phyloP scores from a whole-genome alignment of 2,797 vertebrate species.

The Meda fulgida region DNA sequence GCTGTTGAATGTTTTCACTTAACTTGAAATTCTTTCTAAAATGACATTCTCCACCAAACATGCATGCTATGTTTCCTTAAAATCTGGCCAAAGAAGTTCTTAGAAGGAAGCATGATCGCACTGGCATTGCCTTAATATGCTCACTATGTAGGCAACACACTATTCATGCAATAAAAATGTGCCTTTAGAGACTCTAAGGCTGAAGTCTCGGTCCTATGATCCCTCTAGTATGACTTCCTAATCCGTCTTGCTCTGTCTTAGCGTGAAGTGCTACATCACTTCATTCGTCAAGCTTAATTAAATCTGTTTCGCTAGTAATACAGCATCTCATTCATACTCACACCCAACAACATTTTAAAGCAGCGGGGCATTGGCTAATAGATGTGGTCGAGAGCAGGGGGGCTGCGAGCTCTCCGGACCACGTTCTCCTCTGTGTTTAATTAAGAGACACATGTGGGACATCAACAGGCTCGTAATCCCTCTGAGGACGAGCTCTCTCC shows the following conservation, averaged over 20 bases:
- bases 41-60: not conserved
- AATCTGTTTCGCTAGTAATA: slow-evolving; percentile 39
- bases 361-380: slow-evolving; percentile 34
- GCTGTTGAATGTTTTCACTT: not conserved
- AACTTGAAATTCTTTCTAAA: not conserved
- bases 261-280: slow-evolving; percentile 53
- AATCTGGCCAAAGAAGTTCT: not conserved
- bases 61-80: not conserved
- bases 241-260: slow-evolving; percentile 36
- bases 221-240: slow-evolving; percentile 31
- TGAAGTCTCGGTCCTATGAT: slow-evolving; percentile 23
- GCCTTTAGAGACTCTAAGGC: not conserved
- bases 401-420: not conserved
- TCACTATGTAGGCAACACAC: not conserved
- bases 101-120: not conserved
- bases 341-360: slow-evolving; percentile 33
- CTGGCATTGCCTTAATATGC: not conserved
- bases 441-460: slow-evolving; percentile 56
- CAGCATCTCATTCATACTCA: slow-evolving; percentile 30
- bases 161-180: not conserved
- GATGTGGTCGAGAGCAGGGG: slow-evolving; percentile 21
- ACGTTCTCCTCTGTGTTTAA: slow-evolving; percentile 45
- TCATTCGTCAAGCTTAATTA: slow-evolving; percentile 58
- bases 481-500: slow-evolving; percentile 37
- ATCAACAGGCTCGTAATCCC: slow-evolving; percentile 47